Conservation (phyloP, 2,113 vertebrate species). For the Ciconia stormi region DNA sequence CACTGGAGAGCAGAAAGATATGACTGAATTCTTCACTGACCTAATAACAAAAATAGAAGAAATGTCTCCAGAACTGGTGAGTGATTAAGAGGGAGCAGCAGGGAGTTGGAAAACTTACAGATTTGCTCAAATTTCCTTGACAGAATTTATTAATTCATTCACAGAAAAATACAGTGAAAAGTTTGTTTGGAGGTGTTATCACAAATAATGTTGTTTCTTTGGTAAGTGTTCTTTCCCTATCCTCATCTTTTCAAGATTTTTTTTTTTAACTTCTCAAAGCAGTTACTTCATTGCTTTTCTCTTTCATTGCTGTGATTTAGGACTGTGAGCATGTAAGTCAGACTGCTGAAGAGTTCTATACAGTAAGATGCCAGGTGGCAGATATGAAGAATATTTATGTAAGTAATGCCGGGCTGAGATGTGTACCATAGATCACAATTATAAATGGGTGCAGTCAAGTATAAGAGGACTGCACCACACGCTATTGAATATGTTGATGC, state of each 20-base stretch:
- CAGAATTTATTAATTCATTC: constrained; percentile 49
- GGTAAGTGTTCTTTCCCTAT: constrained; percentile 77
- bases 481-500: fast-evolving
- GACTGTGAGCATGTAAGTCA: constrained; percentile 99
- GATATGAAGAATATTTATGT: constrained; percentile 99
- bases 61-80: constrained; percentile 97
- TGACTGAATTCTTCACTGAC: constrained; percentile 99
- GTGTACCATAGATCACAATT: not conserved
- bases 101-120: not conserved
- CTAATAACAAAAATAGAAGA: constrained; percentile 99
- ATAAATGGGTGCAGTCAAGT: too few species aligned
- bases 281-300: not conserved
- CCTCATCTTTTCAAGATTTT: not conserved
- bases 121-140: constrained; percentile 45
- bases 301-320: constrained; percentile 62
- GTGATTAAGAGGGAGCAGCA: constrained; percentile 11
- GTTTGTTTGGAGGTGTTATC: constrained; percentile 96
- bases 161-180: constrained; percentile 99
- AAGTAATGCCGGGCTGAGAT: constrained; percentile 66
- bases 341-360: constrained; percentile 98
- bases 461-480: not conserved
- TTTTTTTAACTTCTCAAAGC: not conserved
- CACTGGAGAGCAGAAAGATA: constrained; percentile 98
- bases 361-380: constrained; percentile 96
- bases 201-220: constrained; percentile 98